Conservation (phyloP, 2,888 invertebrate species). For the Neoascia interrupta region DNA sequence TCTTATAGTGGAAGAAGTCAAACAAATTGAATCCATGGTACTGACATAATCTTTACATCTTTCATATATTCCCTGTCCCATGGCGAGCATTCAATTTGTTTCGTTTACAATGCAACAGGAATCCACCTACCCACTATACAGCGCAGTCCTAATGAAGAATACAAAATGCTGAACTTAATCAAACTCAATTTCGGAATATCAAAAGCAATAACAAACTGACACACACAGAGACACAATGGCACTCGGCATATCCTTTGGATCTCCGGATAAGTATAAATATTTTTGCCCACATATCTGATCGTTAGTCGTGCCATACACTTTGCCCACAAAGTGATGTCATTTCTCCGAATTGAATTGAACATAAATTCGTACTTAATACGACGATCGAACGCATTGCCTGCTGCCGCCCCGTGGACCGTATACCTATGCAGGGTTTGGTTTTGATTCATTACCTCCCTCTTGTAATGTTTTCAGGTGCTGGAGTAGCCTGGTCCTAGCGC, state of each 20-base stretch:
- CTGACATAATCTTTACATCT: too few species aligned
- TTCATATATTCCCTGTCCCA: too few species aligned
- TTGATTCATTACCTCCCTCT: constrained; percentile 47
- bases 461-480: constrained; percentile 31
- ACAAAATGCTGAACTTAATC: constrained; percentile 3
- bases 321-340: constrained; percentile 35
- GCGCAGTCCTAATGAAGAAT: too few species aligned
- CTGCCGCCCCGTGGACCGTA: constrained; percentile 7
- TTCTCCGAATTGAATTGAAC: constrained; percentile 57
- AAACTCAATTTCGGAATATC: constrained; percentile 13
- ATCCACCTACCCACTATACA: too few species aligned
- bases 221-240: neutral
- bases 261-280: constrained; percentile 21
- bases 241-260: neutral
- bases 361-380: constrained; percentile 61
- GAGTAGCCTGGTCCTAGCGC: constrained; percentile 10
- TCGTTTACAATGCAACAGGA: too few species aligned
- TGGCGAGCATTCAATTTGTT: too few species aligned
- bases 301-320: constrained; percentile 23
- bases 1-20: too few species aligned
- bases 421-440: constrained; percentile 12
- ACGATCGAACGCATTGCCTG: constrained; percentile 33
- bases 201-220: constrained; percentile 6
- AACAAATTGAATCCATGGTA: too few species aligned
- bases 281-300: constrained; percentile 1